These are phyloP conservation scores for Caiman crocodilus DNA, from an alignment of 2,797 vertebrate genomes.

Conservation along the genomic window DNA sequence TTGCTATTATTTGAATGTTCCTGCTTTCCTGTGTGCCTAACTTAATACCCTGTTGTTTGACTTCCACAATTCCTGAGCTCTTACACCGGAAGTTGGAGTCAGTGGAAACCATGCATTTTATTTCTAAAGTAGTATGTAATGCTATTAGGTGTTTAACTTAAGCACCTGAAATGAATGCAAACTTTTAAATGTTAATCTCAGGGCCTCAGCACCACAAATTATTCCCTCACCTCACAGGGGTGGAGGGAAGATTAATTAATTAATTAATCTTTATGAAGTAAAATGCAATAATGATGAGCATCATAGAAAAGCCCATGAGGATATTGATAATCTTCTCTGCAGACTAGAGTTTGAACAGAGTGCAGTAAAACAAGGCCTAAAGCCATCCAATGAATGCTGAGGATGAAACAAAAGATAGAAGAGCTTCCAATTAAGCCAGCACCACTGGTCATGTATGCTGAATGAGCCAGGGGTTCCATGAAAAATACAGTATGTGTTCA, in stretches of 20 bases:
- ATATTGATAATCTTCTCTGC: conserved; percentile 20
- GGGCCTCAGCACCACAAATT: background rate
- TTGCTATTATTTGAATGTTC: too few relatives aligned
- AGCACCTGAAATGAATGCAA: background rate
- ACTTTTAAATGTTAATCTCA: background rate
- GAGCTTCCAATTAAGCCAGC: background rate
- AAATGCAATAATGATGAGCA: background rate
- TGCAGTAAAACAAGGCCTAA: background rate
- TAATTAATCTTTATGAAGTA: background rate
- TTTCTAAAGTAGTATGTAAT: too few relatives aligned
- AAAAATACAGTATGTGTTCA: background rate
- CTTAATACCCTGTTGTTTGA: too few relatives aligned
- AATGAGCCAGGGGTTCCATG: background rate
- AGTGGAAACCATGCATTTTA: too few relatives aligned
- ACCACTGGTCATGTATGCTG: background rate
- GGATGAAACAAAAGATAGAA: background rate
- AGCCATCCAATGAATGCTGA: background rate
- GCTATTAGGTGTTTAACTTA: background rate
- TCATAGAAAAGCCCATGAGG: background rate
- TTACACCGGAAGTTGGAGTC: too few relatives aligned
- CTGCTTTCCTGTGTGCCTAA: too few relatives aligned
- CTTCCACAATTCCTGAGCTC: too few relatives aligned
- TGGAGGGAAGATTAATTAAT: background rate
- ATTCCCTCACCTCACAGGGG: background rate
- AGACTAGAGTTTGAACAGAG: background rate